These are phyloP conservation scores for Iselma pallidipennis DNA, from an alignment of 2,888 invertebrate species.

Conservation along the genomic window DNA sequence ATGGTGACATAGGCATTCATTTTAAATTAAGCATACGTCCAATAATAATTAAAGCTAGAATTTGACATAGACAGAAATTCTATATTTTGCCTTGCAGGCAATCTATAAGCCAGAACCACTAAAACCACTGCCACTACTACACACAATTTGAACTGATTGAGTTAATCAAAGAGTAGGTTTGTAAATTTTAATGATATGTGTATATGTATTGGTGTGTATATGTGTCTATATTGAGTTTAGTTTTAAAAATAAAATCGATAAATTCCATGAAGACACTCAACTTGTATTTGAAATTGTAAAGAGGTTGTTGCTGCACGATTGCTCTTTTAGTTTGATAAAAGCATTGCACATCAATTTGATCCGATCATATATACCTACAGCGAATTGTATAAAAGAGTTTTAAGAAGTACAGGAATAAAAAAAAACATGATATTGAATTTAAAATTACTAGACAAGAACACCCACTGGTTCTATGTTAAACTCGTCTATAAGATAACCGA, in stretches of 20 bases:
- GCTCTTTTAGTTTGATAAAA: background rate
- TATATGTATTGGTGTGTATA: too few species aligned
- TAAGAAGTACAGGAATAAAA: too few species aligned
- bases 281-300: background rate
- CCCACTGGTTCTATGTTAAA: background rate
- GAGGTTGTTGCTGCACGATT: background rate
- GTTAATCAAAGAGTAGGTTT: too few species aligned
- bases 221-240: background rate
- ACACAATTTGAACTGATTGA: background rate
- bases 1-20: conserved; percentile 16
- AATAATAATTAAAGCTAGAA: conserved; percentile 7
- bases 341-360: background rate
- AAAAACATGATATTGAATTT: background rate
- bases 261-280: background rate
- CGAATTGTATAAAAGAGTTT: background rate
- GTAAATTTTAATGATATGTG: background rate
- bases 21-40: conserved; percentile 14
- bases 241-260: background rate
- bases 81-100: background rate
- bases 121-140: too few species aligned
- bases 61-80: background rate
- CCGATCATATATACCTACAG: background rate
- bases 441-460: background rate
- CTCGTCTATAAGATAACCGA: background rate
- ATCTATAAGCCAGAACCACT: too few species aligned